Evolutionary conservation across 1,140 invertebrate genomes (phyloP), one percentile per base, ranked within the genome.

Genomic region (Sinella curviseta): DNA sequence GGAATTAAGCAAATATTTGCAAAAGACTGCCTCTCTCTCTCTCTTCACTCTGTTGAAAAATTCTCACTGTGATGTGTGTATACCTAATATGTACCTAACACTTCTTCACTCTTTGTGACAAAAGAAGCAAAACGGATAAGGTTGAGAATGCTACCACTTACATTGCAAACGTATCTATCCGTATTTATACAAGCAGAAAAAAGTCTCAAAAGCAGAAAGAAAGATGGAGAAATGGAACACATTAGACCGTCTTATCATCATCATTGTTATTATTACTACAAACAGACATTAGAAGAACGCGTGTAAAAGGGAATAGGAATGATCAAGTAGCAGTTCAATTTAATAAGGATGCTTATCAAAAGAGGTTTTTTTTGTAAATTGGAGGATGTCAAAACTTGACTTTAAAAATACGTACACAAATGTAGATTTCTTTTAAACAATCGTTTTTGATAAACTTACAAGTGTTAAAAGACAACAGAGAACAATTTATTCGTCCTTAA

Each of bases 1-100:
- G 65, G 65, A 70, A 70, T 70, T 70, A 70, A 70, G 65, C 65
- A 70, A 70, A 70, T 70, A 70, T 70, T 70, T 70, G 65, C 65
- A 33, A 70, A 65, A 70, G 65, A 70, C 65, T 31, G 65, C 65
- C 24, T 4, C 65, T 70, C 24, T 65, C 26, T 16, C 57, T 65
- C 4, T 16, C 57, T 65, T 65, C 24, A 4, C 3, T 70, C 12
- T 70, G 31, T 30, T 70, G 65, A 70, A 70, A 70, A 70, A 31
- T 70, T 70, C 65, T 70, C 26, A 31, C 65, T 70, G 31, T 14
- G 57, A 26, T 48, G 57, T 65, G 16, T 65, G 16, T 65, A 65
- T 8, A 16, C 16, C 26, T 26, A 65, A 60, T 60, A 60, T 60
- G 57, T 60, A 60, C 57, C 24, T 60, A 12, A 60, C 57, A 26